Evolutionary conservation across 2,797 vertebrate genomes (phyloP).

Genomic region (Urosaurus nigricauda): DNA sequence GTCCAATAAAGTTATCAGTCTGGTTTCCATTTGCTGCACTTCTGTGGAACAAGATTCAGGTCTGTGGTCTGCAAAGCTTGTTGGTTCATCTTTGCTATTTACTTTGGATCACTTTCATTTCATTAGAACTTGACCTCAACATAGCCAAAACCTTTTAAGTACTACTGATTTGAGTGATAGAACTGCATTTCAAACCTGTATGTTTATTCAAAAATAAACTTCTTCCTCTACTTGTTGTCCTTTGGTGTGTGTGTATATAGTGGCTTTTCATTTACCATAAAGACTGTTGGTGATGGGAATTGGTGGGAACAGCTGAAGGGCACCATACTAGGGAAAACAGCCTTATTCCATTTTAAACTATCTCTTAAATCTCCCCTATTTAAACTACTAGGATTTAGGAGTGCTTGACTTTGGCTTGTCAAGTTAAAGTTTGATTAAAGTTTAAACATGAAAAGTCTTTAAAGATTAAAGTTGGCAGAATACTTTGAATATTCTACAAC

Average conservation of each 20-base stretch:
- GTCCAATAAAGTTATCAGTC: neutral
- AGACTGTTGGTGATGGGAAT: neutral
- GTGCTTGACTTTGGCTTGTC: neutral
- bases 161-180: neutral
- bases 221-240: neutral
- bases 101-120: neutral
- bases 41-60: neutral
- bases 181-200: neutral
- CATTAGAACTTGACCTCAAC: neutral
- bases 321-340: neutral
- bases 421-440: constrained; percentile 8
- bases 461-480: neutral
- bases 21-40: neutral
- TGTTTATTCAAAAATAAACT: neutral
- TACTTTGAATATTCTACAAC: neutral
- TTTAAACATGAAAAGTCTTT: neutral
- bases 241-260: neutral
- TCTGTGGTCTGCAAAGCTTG: neutral
- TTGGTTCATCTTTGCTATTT: no score
- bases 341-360: neutral
- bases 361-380: neutral
- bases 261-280: neutral
- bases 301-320: neutral
- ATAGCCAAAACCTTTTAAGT: neutral
- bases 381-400: neutral